Base-by-base conservation (phyloP, 2,113 vertebrate genomes). In the Lagenorhynchus albirostris region DNA sequence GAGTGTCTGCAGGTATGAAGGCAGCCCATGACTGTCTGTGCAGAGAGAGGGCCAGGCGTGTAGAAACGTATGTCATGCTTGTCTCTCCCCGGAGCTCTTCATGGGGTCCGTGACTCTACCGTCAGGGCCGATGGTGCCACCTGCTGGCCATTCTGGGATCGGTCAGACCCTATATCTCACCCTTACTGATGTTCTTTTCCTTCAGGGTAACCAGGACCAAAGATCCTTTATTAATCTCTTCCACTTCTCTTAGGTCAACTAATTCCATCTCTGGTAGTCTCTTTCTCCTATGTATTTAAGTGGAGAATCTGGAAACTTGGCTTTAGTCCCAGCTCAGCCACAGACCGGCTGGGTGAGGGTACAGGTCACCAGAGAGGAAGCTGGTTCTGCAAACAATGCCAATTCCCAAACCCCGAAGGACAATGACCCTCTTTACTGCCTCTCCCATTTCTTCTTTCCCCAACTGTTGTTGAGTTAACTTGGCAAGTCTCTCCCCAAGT, bases 141-240 rank as follows among this genome's bases (percentile, higher is more conserved):
- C 97, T 97, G 94, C 97, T 96, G 97, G 95, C 85, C 55, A 13
- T 36, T 92, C 68, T 20, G 41, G 68, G 44, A 77, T 38, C 60
- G 6, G 67, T 70, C 91, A 85, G 91, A 79, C 21, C 20, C 76
- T 12, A 0, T 0, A 9, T 23, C 41, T 63, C 44, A 2, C 29
- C 44, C 26, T 17, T 25, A 38, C 6, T 23, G 36, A 23, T 55
- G 25, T 68, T 17, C 17, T 18, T 53, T 41, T 55, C 14, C 41
- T 90, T 84, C 14, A 65, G 44, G 21, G 31, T 90, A 65, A 70
- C 33, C 62, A 82, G 53, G 23, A 81, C 74, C 41, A 79, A 76
- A 94, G 76, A 80, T n/a, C 13, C 65, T 70, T 81, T 70, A 44
- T 65, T 67, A 38, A 82, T 79, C 25, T 60, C 31, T 67, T 44